Base-by-base conservation (phyloP, 2,113 vertebrate genomes). In the Gorsachius goisagi region DNA sequence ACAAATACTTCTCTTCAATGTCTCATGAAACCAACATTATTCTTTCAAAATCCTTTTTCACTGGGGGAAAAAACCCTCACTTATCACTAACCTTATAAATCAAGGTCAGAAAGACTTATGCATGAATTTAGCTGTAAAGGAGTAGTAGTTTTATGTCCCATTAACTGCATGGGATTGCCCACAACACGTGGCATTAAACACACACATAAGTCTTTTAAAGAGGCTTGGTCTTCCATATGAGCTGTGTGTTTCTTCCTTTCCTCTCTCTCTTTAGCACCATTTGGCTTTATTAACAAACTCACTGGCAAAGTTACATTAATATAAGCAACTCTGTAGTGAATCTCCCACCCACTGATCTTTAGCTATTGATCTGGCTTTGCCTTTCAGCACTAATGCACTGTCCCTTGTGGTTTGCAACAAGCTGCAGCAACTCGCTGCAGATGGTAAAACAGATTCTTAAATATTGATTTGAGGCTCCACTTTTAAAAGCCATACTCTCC, bases 381-480 rank as follows among this genome's bases (percentile, higher is more conserved):
- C 89, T 93, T 92, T 92, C 94, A 93, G 90, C 77, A n/a, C 68
- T 97, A 81, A 95, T 82, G 92, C 88, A 82, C 69, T 27, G 1
- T 95, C 95, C 80, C 88, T 82, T 50, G 89, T 60, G 94, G 69
- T 50, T 73, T 97, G 77, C 2, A 20, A 94, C 82, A 94, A 90
- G 90, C 96, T 90, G 75, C 93, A 68, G 83, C 86, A 85, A 73
- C 94, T 92, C 58, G 32, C 76, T 89, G 81, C 92, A 96, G 95
- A 95, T 90, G 89, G 94, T 82, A 73, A 95, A 96, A 93, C 95
- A 97, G 90, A 92, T 90, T 95, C 95, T 92, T 97, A 94, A 90
- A 76, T 95, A 97, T 97, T 76, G 96, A 96, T 97, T 76, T 87
- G 86, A 81, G 77, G 80, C 56, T 87, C 22, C 80, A 4, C 73